phyloP scores from a whole-genome alignment of 2,113 vertebrate genomes.

The Callospermophilus lateralis region DNA sequence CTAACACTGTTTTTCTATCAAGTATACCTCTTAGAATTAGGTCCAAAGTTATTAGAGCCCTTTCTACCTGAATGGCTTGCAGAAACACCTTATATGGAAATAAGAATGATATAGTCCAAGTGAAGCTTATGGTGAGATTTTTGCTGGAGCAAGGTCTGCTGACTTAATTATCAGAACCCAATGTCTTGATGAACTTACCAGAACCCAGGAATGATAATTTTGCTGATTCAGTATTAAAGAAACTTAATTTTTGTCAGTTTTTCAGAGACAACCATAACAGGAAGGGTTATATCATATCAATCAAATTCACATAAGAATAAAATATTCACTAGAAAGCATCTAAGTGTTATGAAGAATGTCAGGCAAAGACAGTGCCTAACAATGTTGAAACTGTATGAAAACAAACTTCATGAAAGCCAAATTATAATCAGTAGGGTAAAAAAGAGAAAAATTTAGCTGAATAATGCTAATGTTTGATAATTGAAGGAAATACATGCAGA shows the following conservation, averaged over 20 bases:
- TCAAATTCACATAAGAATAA: slow-evolving; percentile 4
- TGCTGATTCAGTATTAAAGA: not conserved
- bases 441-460: not conserved
- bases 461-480: slow-evolving; percentile 19
- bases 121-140: not conserved
- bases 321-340: slow-evolving; percentile 16
- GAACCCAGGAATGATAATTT: not conserved
- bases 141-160: not conserved
- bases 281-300: not conserved
- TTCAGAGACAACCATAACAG: not conserved
- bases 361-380: not conserved
- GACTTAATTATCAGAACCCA: not conserved
- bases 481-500: not conserved
- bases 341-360: not conserved
- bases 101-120: not conserved
- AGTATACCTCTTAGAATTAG: slow-evolving; percentile 17
- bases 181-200: not conserved
- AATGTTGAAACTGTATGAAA: not conserved
- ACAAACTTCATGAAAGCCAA: not conserved
- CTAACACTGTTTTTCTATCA: slow-evolving; percentile 48
- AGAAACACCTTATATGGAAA: not conserved
- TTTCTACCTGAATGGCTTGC: slow-evolving; percentile 32
- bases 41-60: not conserved
- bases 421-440: not conserved
- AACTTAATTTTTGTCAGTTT: slow-evolving; percentile 35